A percentile compares a stretch with the other conserved stretches of the same genome.
Conservation (phyloP, 2,888 invertebrate genomes). For the Lysandra bellargus region DNA sequence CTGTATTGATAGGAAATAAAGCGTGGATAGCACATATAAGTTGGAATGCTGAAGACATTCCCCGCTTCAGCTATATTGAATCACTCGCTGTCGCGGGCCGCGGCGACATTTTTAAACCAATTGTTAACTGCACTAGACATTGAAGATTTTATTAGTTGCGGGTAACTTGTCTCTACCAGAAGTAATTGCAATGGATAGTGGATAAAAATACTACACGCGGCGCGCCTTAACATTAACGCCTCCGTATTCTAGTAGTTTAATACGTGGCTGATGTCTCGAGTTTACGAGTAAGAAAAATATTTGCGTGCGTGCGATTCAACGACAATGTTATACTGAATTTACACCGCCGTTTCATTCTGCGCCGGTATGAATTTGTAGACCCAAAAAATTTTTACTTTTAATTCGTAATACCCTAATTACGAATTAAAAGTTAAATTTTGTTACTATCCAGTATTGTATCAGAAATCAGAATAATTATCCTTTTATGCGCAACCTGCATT, state of each 20-base stretch:
- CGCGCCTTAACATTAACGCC: neutral
- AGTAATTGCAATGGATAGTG: neutral
- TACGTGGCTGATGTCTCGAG: neutral
- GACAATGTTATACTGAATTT: too few relatives aligned
- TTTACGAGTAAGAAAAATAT: neutral
- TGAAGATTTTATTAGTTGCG: neutral
- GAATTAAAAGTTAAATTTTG: too few relatives aligned
- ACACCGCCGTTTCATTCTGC: too few relatives aligned
- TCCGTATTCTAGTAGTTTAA: neutral
- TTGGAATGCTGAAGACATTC: constrained; percentile 6
- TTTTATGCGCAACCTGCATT: too few relatives aligned
- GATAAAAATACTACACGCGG: neutral
- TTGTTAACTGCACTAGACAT: neutral
- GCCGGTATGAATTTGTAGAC: too few relatives aligned
- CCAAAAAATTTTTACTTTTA: too few relatives aligned
- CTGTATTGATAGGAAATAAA: constrained; percentile 24
- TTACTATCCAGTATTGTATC: too few relatives aligned
- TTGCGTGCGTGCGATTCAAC: neutral
- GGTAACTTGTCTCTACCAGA: neutral
- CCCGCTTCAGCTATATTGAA: constrained; percentile 9
- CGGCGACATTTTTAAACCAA: constrained; percentile 12
- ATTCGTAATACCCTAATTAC: too few relatives aligned
- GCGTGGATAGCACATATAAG: constrained; percentile 8
- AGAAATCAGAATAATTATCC: too few relatives aligned
- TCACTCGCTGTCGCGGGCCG: neutral